Percentiles rank a stretch among this genome's conserved stretches.
These are phyloP conservation scores for Merops nubicus DNA, from an alignment of 2,113 vertebrate genomes.

Conservation along the genomic window DNA sequence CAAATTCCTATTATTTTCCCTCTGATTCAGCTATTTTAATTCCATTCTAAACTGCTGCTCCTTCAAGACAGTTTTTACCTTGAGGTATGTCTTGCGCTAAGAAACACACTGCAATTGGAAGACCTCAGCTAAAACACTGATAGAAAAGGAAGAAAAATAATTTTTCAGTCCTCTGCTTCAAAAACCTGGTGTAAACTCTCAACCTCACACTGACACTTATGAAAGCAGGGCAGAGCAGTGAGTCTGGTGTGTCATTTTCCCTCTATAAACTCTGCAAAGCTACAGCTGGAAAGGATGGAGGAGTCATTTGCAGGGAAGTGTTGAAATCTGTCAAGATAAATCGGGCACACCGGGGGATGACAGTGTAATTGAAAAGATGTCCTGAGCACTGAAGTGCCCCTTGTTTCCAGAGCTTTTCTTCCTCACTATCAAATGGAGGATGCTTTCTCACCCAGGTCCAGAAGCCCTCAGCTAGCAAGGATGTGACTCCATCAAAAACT, in stretches of 20 bases:
- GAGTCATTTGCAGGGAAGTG: neutral
- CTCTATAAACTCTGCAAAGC: neutral
- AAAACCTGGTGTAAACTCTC: neutral
- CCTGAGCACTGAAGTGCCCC: neutral
- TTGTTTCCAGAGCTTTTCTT: neutral
- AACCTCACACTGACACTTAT: neutral
- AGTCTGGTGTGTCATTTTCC: neutral
- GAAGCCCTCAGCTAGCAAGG: neutral
- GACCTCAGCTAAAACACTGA: neutral
- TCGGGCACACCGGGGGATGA: neutral
- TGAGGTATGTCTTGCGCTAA: neutral
- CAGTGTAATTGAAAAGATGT: neutral
- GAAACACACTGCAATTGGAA: neutral
- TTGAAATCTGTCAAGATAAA: neutral
- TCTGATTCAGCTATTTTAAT: neutral
- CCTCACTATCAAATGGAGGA: neutral
- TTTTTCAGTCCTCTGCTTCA: neutral
- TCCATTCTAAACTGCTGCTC: neutral
- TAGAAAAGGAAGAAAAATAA: neutral
- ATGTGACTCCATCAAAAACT: rapidly evolving
- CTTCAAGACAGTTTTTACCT: neutral
- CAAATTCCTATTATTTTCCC: neutral
- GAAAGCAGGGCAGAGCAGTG: neutral
- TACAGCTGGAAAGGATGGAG: neutral
- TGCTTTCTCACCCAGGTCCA: neutral